These are phyloP conservation scores for Cosmia pyralina DNA, from an alignment of 2,888 invertebrate species.

Conservation along the genomic window DNA sequence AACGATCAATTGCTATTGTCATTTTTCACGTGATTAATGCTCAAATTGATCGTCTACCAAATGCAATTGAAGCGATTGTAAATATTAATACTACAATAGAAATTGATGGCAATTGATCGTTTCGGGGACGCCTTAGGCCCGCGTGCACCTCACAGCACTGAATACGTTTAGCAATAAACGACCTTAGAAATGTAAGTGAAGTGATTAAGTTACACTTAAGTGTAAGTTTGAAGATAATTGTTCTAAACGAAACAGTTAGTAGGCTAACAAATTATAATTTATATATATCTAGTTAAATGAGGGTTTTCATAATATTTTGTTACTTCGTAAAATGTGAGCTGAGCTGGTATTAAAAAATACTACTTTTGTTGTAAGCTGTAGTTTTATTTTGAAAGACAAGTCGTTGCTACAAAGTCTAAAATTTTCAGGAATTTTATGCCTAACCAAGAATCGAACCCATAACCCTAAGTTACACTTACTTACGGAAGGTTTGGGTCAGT, in stretches of 20 bases:
- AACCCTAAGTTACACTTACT: background rate
- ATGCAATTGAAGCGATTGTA: too few species aligned
- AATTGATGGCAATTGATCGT: too few species aligned
- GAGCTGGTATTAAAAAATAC: constrained; percentile 21
- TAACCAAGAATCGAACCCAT: background rate
- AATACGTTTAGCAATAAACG: background rate
- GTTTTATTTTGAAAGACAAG: constrained; percentile 23
- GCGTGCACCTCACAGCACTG: background rate
- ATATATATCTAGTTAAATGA: background rate
- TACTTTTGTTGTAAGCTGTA: constrained; percentile 27
- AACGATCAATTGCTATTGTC: too few species aligned
- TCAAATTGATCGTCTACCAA: too few species aligned
- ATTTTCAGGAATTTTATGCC: too few species aligned
- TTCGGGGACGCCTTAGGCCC: too few species aligned
- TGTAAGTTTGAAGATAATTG: too few species aligned
- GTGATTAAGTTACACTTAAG: constrained; percentile 3
- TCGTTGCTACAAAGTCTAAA: too few species aligned
- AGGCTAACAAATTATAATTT: too few species aligned
- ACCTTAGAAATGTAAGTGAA: background rate
- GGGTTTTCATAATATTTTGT: constrained; percentile 25
- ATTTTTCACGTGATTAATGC: too few species aligned
- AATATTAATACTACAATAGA: too few species aligned
- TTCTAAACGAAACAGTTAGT: too few species aligned
- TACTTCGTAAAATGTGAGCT: constrained; percentile 28
- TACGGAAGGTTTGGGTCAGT: background rate